phyloP scores from a whole-genome alignment of 2,113 vertebrate genomes.

The Smithornis capensis region DNA sequence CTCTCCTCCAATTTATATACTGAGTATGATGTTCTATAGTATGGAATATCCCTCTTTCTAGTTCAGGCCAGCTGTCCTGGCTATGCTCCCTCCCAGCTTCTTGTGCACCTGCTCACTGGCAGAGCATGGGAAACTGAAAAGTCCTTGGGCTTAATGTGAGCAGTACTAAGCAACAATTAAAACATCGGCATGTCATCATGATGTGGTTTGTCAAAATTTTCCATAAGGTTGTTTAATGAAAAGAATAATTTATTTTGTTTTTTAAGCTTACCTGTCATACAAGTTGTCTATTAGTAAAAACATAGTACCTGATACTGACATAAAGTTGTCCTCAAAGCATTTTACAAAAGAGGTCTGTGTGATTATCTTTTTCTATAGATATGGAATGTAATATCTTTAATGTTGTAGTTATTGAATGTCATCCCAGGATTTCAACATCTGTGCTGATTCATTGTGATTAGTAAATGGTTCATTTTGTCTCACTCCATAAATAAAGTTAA shows the following conservation, averaged over 20 bases:
- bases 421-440: neutral
- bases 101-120: neutral
- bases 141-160: neutral
- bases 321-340: neutral
- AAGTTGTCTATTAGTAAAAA: neutral
- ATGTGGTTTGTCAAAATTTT: neutral
- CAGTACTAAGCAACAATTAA: neutral
- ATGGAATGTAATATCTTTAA: neutral
- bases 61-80: neutral
- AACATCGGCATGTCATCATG: fast-evolving
- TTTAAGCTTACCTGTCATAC: neutral
- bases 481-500: neutral
- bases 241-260: neutral
- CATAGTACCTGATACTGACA: neutral
- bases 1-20: neutral
- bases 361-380: neutral
- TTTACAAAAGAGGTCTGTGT: neutral
- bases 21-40: neutral
- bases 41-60: neutral
- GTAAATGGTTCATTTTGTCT: neutral
- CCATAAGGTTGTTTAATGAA: neutral
- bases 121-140: neutral
- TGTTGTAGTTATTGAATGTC: neutral
- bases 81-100: neutral
- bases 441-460: neutral